These are phyloP conservation scores for Spinibarbus caldwelli DNA, from an alignment of 2,797 vertebrate species.

Conservation along the genomic window DNA sequence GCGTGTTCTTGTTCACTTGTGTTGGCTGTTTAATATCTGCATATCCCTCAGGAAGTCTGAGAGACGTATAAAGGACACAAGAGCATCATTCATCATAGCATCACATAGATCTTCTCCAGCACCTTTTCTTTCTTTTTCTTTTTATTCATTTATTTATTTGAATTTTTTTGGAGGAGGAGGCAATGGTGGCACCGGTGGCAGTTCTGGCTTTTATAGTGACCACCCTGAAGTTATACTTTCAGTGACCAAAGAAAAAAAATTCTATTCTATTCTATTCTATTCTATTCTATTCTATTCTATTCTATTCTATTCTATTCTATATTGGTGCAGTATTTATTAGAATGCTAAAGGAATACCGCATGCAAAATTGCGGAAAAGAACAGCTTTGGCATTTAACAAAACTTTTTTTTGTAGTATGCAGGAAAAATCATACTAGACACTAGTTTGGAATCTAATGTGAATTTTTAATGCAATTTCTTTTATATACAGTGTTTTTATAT, in stretches of 20 bases:
- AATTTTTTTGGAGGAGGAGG: not conserved
- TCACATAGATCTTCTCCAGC: slow-evolving; percentile 16
- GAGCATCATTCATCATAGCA: slow-evolving; percentile 33
- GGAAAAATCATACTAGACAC: not conserved
- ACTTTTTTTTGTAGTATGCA: too few relatives aligned
- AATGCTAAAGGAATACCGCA: not conserved
- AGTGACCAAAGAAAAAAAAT: not conserved
- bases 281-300: not conserved
- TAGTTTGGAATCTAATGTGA: not conserved
- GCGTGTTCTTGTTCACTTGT: slow-evolving; percentile 50
- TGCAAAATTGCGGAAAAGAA: not conserved
- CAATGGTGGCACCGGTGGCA: accelerated
- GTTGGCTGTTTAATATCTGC: slow-evolving; percentile 50
- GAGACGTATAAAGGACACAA: slow-evolving; percentile 50
- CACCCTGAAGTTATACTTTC: not conserved
- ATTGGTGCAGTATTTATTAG: not conserved
- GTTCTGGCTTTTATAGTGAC: not conserved
- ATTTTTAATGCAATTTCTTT: not conserved
- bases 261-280: not conserved
- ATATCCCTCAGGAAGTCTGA: slow-evolving; percentile 55
- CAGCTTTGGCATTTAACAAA: too few relatives aligned
- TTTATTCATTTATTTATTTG: too few relatives aligned
- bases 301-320: not conserved
- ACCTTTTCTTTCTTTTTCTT: not conserved
- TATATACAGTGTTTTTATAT: not conserved